These are phyloP conservation scores for Toxostoma redivivum DNA, from an alignment of 2,113 vertebrate species.

Conservation along the genomic window DNA sequence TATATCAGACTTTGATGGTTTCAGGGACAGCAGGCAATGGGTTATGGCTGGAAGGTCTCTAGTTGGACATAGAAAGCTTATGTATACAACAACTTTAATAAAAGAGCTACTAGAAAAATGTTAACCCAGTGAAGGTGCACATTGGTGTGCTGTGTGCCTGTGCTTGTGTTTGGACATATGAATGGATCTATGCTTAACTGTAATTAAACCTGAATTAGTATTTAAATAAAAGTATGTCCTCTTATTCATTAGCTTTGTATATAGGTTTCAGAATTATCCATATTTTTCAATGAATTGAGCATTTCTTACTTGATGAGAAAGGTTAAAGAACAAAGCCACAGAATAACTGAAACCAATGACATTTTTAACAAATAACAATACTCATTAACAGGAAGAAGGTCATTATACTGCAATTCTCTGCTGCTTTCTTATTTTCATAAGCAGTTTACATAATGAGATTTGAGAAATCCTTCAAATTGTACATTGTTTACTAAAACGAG, in stretches of 20 bases:
- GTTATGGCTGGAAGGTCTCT: not conserved
- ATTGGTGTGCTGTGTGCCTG: not conserved
- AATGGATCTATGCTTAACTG: not conserved
- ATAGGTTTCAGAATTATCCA: not conserved
- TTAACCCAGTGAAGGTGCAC: not conserved
- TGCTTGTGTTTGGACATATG: not conserved
- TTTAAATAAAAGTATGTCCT: not conserved
- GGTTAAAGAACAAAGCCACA: not conserved
- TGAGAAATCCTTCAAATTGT: not conserved
- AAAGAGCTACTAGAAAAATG: not conserved
- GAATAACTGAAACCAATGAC: not conserved
- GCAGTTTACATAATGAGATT: not conserved
- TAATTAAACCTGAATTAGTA: not conserved
- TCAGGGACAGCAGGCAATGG: not conserved
- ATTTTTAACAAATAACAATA: not conserved
- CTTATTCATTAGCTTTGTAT: not conserved
- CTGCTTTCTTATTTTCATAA: slow-evolving; percentile 3
- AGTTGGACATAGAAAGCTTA: not conserved
- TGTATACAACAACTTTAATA: not conserved
- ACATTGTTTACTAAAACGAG: not conserved
- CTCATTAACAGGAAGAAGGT: not conserved
- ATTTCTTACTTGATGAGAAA: not conserved
- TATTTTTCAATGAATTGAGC: not conserved
- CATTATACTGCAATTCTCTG: slow-evolving; percentile 1
- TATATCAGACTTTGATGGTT: not conserved